phyloP scores from a whole-genome alignment of 1,140 invertebrate genomes.

The Cyrtorhinus lividipennis region DNA sequence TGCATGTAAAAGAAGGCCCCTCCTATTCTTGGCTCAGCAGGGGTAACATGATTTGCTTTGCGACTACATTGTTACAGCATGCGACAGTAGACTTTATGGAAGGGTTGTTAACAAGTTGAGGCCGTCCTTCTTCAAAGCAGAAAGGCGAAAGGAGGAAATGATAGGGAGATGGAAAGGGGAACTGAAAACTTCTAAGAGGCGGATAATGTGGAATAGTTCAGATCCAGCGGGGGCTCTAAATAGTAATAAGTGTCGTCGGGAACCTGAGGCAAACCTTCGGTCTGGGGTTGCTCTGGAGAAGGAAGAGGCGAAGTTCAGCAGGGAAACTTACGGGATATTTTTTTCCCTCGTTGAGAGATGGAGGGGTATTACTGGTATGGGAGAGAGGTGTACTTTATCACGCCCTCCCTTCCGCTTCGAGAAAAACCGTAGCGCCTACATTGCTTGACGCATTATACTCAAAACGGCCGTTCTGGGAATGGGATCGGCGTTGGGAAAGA shows the following conservation, averaged over 20 bases:
- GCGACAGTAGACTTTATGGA: conserved; percentile 7
- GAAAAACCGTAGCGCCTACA: neutral
- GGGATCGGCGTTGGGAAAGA: neutral
- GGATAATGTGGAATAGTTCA: neutral
- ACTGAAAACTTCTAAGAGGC: conserved; percentile 6
- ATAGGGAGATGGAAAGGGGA: neutral
- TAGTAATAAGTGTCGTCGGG: conserved; percentile 5
- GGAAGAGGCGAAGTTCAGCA: neutral
- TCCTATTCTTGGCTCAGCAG: neutral
- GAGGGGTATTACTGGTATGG: neutral
- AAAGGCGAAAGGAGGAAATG: conserved; percentile 13
- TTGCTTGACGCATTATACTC: neutral
- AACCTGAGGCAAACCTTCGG: neutral
- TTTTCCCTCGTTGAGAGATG: neutral
- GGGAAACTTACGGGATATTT: neutral
- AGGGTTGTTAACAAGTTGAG: conserved; percentile 3
- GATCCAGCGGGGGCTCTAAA: conserved; percentile 5
- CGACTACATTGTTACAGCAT: neutral
- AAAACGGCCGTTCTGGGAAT: neutral
- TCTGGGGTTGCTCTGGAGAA: neutral
- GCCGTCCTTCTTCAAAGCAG: neutral
- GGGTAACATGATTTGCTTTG: conserved; percentile 8
- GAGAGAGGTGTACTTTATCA: neutral
- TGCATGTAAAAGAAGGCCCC: neutral
- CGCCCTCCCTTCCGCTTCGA: neutral